Evolutionary conservation across 2,888 invertebrate genomes (phyloP), one percentile per base, ranked within the genome.

Genomic region (Leucoma salicis): DNA sequence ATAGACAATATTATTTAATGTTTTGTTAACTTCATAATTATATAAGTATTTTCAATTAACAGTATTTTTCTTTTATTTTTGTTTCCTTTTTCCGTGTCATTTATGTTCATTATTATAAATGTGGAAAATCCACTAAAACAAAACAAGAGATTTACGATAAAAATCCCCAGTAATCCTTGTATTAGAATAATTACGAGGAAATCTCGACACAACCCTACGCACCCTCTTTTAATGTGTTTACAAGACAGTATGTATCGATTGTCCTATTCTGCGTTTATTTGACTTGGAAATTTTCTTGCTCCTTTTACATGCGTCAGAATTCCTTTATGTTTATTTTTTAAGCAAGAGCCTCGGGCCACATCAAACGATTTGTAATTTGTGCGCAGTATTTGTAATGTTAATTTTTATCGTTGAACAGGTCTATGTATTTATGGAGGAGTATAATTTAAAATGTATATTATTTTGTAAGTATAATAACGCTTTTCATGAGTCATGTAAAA

Each of bases 231-330:
- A 88, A 89, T 87, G 87, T 89, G 88, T 88, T 89, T 88, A 89
- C 88, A 87, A 82, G 81, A 75, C 76, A 82, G 82, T 88, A 88
- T 88, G 82, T 88, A 88, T 88, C 86, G 88, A 89, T 87, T 88
- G 86, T 87, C 79, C 77, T 71, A 81, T 82, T 84, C 82, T 82
- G 78, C 55, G 40, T 82, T 83, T 87, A 86, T 89, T 87, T 87
- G 84, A 85, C 82, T 89, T 86, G 85, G 73, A 85, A 87, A 87
- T 87, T 78, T 73, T 66, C 64, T 70, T 61, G 70, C 68, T 71
- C 74, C 76, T 75, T 73, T 68, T 68, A 66, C 70, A 66, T 57
- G 66, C 65, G 63, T 63, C 68, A 60, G 58, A 62, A 46, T 66
- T 60, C 57, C 61, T 77, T 76, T 74, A 73, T 73, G 53, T 75